Base-by-base conservation (phyloP, 2,888 invertebrate species). In the Lasioglossum leucozonium region DNA sequence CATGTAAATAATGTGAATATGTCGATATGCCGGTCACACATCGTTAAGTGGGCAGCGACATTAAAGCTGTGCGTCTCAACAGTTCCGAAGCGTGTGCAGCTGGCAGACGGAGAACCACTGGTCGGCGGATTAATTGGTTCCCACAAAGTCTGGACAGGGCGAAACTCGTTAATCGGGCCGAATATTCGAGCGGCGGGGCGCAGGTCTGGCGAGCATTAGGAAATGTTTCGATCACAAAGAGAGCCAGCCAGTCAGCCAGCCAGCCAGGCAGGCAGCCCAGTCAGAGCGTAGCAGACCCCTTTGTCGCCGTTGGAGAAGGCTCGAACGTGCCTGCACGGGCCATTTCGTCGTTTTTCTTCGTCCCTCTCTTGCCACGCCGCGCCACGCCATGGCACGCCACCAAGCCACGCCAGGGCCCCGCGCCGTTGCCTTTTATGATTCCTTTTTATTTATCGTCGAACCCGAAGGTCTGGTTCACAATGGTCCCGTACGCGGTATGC, bases 401-500 rank as follows among this genome's bases (percentile, higher is more conserved):
- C 62, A 30, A 26, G 58, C 30, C 62, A 62, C 62, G 62, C 30
- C 62, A 55, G 62, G 30, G 62, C 62, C 30, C 62, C 30, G 47
- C 79, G 62, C 47, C 69, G 74, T 79, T 69, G 79, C 86, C 86
- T 86, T 86, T 86, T 86, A 86, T 82, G 79, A 86, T 86, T 86
- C 82, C 72, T 86, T 86, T 86, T 86, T 86, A 86, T 86, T 86
- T 86, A 82, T 87, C 84, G 80, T 77, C 82, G 69, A 81, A 82
- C 72, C 82, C 87, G 79, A 90, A 88, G 79, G 79, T 78, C 73
- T 72, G 79, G 58, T 75, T 83, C 79, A 88, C 87, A 90, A 90
- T 90, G 83, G 82, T 84, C 87, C 89, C 87, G 86, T 84, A 89
- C 82, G 81, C 73, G 44, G 82, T 79, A 88, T 88, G 84, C 85